These are phyloP conservation scores for Bovichtus diacanthus DNA, from an alignment of 2,797 vertebrate species.

Conservation along the genomic window DNA sequence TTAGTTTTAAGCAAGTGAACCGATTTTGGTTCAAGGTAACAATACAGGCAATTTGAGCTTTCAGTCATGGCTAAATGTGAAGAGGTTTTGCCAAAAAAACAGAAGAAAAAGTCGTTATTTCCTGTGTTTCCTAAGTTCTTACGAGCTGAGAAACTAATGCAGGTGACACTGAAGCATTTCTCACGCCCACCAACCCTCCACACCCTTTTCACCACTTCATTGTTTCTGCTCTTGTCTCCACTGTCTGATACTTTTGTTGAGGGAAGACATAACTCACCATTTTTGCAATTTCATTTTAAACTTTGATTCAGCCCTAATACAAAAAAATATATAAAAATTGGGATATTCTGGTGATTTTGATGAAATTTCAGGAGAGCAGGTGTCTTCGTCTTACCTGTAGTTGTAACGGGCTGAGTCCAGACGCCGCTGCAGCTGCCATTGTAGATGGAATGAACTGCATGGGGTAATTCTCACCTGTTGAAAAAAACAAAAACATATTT, in stretches of 20 bases:
- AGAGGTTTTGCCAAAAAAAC: not conserved
- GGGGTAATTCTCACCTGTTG: conserved; percentile 99
- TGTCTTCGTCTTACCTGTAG: conserved; percentile 87
- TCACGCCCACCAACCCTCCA: not conserved
- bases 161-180: conserved; percentile 1
- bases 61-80: not conserved
- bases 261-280: not conserved
- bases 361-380: conserved; percentile 7
- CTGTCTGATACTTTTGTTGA: not conserved
- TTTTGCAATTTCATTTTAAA: not conserved
- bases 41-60: not conserved
- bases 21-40: not conserved
- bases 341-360: not conserved
- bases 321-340: not conserved
- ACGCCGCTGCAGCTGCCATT: conserved; percentile 98
- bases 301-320: not conserved
- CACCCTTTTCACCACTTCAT: conserved; percentile 9
- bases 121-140: not conserved
- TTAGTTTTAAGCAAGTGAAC: not conserved
- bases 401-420: conserved; percentile 98
- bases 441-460: conserved; percentile 99
- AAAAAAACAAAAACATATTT: conserved; percentile 83
- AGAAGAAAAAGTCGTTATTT: not conserved
- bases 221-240: not conserved
- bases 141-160: not conserved